Evolutionary conservation across 2,797 vertebrate genomes (phyloP), one percentile per base, ranked within the genome.

Genomic region (Gadopsis bispinosus): DNA sequence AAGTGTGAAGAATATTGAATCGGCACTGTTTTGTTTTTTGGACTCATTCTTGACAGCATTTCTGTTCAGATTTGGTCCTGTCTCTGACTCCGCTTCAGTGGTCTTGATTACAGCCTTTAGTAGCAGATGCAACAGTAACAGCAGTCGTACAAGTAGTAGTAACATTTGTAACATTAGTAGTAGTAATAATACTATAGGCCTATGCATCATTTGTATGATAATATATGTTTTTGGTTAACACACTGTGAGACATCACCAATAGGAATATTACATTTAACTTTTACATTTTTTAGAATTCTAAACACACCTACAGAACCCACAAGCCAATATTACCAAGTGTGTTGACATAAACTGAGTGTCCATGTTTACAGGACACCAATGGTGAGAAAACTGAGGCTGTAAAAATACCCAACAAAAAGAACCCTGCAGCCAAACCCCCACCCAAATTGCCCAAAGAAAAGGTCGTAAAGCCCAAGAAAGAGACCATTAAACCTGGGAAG

Each of bases 371-470:
- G 98, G 94, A 96, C 80, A 97, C 97, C 0, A 91, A 92, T 6
- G 95, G 87, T 1, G 91, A 92, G 55, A 96, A 93, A 86, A 83
- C 89, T 79, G 95, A 96, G 11, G 73, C 60, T 0, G 87, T 74
- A 67, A 97, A 96, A 84, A 82, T 86, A 5, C 62, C 94, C 59
- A 92, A 92, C 83, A 97, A 96, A 92, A 98, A 97, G 93, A 80
- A 48, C 0, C 89, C 95, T 50, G 93, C 72, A 8, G 93, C 94
- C 81, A 96, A 92, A 64, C 71, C 68, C 0, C 90, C 95, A 66
- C 93, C 95, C 76, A 96, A 92, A 66, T 64, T 48, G 0, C 87
- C 95, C 78, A 98, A 97, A 93, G 97, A 99, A 87, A 99, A 98
- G 85, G 84, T 88, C 0, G 92, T 96, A 75, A 99, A 97, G 88